phyloP scores from a whole-genome alignment of 2,797 vertebrate species.

The Spondyliosoma cantharus region DNA sequence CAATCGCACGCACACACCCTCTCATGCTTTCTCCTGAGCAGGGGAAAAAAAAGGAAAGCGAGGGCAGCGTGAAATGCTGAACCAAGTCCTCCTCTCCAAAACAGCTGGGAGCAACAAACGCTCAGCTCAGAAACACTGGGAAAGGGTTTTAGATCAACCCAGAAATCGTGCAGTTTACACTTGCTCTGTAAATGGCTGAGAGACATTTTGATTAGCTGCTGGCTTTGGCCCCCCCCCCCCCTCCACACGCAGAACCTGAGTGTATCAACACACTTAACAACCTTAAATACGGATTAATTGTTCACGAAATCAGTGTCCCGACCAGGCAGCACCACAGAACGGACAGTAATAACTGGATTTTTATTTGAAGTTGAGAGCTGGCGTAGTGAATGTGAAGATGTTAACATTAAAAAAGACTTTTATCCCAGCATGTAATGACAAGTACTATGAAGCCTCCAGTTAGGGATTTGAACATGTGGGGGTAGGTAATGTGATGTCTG shows the following conservation, averaged over 20 bases:
- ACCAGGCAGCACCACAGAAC: constrained; percentile 39
- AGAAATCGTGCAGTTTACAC: constrained; percentile 65
- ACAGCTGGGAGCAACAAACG: constrained; percentile 72
- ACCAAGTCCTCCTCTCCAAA: constrained; percentile 69
- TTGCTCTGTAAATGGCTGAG: constrained; percentile 75
- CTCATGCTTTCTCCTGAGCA: constrained; percentile 11
- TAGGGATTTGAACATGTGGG: constrained; percentile 65
- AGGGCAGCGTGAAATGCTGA: constrained; percentile 70
- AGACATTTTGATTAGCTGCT: constrained; percentile 78
- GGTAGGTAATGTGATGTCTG: constrained; percentile 73
- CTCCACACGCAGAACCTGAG: constrained; percentile 60
- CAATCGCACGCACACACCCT: constrained; percentile 22
- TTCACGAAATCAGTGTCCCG: constrained; percentile 58
- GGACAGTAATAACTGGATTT: constrained; percentile 66
- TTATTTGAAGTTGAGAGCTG: constrained; percentile 59
- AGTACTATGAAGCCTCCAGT: constrained; percentile 60
- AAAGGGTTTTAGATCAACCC: constrained; percentile 57
- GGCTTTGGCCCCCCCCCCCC: constrained; percentile 46
- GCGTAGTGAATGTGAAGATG: constrained; percentile 56
- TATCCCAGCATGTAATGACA: constrained; percentile 66
- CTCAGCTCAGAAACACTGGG: constrained; percentile 53
- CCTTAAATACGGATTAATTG: constrained; percentile 79
- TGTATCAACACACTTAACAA: constrained; percentile 76
- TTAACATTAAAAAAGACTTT: constrained; percentile 66
- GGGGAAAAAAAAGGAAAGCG: neutral